phyloP scores from a whole-genome alignment of 2,888 invertebrate species.

The Nomada hirtipes region DNA sequence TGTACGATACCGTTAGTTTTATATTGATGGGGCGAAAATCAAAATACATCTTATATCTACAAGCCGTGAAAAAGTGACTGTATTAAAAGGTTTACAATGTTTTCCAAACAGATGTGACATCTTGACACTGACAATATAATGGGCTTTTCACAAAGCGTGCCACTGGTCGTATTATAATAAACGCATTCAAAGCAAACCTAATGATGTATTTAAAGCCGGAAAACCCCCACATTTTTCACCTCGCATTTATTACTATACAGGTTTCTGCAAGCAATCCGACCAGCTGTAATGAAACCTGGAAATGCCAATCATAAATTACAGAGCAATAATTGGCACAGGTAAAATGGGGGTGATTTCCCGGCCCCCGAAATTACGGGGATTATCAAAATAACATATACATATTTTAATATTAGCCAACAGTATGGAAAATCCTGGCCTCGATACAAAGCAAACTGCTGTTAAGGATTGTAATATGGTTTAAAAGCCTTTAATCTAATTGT shows the following conservation, averaged over 20 bases:
- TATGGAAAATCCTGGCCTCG: too few relatives aligned
- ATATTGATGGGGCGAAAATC: too few relatives aligned
- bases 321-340: background rate
- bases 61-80: too few relatives aligned
- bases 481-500: too few relatives aligned
- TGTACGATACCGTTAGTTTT: too few relatives aligned
- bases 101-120: too few relatives aligned
- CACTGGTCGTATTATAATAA: too few relatives aligned
- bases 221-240: background rate
- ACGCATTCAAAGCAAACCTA: background rate
- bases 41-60: too few relatives aligned
- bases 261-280: background rate
- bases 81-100: too few relatives aligned
- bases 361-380: background rate
- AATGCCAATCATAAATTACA: slow-evolving; percentile 4
- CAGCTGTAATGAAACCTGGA: background rate
- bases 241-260: background rate
- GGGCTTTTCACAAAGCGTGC: too few relatives aligned
- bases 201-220: background rate
- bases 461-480: too few relatives aligned
- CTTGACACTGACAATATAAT: too few relatives aligned
- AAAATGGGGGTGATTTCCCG: background rate
- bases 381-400: background rate
- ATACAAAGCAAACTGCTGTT: background rate
- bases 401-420: background rate